Conservation (phyloP, 2,797 vertebrate species). For the Pipistrellus nathusii region DNA sequence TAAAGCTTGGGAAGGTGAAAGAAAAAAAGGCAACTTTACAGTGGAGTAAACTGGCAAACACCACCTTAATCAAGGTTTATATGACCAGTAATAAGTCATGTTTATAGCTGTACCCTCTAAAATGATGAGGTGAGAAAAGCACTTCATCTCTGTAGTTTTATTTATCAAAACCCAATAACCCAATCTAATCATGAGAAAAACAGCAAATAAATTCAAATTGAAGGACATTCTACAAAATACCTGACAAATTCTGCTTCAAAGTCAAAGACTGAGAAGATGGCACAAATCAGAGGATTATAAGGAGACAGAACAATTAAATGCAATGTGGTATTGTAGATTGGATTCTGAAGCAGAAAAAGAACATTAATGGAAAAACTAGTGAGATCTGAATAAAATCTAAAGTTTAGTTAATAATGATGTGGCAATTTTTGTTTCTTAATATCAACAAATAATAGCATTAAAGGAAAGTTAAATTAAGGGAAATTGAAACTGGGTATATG, state of each 20-base stretch:
- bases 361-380: neutral
- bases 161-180: conserved; percentile 21
- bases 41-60: neutral
- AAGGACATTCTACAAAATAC: conserved; percentile 39
- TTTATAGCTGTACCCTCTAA: neutral
- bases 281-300: neutral
- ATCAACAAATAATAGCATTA: neutral
- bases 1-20: neutral
- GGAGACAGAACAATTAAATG: neutral
- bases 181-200: conserved; percentile 42
- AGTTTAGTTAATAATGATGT: conserved; percentile 7
- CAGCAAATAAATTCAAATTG: neutral
- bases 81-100: neutral
- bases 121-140: neutral
- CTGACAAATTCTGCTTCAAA: conserved; percentile 13
- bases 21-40: neutral
- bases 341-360: neutral
- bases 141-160: neutral
- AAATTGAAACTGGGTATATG: neutral
- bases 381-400: neutral
- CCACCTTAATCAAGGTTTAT: neutral
- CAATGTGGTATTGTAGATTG: neutral
- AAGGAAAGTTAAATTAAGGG: neutral
- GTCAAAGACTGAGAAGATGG: neutral
- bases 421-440: neutral